phyloP scores from a whole-genome alignment of 1,140 invertebrate species.

The Daktulosphaira vitifoliae region DNA sequence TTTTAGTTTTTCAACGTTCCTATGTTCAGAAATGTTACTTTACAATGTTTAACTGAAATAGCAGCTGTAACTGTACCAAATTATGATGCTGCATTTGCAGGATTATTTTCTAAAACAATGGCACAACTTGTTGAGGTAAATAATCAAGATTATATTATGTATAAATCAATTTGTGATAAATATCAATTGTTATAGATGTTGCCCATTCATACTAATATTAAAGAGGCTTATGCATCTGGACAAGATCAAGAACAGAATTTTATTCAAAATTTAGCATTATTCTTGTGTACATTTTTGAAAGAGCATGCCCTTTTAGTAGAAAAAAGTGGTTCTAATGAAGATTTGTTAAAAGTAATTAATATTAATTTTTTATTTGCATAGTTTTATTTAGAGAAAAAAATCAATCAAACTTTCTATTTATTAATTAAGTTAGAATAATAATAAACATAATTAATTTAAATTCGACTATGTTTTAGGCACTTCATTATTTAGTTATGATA shows the following conservation, averaged over 20 bases:
- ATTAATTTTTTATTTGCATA: neutral
- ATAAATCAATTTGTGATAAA: neutral
- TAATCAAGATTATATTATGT: neutral
- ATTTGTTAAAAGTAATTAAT: constrained; percentile 53
- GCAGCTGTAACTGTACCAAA: constrained; percentile 76
- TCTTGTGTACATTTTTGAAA: constrained; percentile 93
- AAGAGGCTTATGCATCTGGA: constrained; percentile 84
- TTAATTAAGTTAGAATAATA: too few relatives aligned
- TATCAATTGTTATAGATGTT: constrained; percentile 58
- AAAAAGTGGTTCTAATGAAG: constrained; percentile 60
- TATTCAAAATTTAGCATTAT: constrained; percentile 96
- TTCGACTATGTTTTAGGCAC: constrained; percentile 53
- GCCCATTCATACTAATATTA: constrained; percentile 81
- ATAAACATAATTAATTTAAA: too few relatives aligned
- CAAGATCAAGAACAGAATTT: constrained; percentile 97
- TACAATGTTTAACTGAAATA: constrained; percentile 98
- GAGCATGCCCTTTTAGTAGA: constrained; percentile 87
- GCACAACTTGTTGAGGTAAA: constrained; percentile 65
- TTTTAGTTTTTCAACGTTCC: constrained; percentile 95
- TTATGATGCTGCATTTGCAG: constrained; percentile 87
- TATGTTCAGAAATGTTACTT: constrained; percentile 94
- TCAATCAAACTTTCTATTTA: neutral
- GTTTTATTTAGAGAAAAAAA: too few relatives aligned
- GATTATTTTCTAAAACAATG: constrained; percentile 84
- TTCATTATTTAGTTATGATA: constrained; percentile 91